These are phyloP conservation scores for Callocephalon fimbriatum DNA, from an alignment of 2,113 vertebrate genomes.

Conservation along the genomic window DNA sequence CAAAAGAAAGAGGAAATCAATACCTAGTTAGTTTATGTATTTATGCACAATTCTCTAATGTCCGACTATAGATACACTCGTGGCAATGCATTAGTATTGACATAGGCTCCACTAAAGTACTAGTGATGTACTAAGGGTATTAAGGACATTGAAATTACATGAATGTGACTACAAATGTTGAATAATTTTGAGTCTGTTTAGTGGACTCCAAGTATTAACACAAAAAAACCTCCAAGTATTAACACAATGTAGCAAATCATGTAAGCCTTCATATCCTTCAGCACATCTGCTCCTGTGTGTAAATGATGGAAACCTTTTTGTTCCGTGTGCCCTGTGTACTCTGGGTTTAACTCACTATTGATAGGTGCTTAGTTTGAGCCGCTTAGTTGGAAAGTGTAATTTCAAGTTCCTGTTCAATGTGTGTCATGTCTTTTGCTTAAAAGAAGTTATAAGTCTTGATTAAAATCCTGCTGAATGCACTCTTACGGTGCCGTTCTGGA, in stretches of 20 bases:
- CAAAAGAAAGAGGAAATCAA: slow-evolving; percentile 29
- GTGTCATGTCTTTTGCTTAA: not conserved
- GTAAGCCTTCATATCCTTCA: not conserved
- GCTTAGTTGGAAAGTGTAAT: not conserved
- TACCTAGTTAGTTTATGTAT: slow-evolving; percentile 22
- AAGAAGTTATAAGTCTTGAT: not conserved
- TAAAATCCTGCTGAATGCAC: not conserved
- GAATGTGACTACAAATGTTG: not conserved
- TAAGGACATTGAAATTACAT: not conserved
- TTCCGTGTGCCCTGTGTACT: not conserved
- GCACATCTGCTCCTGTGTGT: not conserved
- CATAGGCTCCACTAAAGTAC: not conserved
- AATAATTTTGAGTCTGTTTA: not conserved
- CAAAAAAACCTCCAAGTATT: not conserved
- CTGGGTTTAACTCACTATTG: not conserved
- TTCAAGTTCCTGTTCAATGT: not conserved
- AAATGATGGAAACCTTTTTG: not conserved
- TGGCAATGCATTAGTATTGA: not conserved
- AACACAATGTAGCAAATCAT: not conserved
- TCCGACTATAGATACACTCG: not conserved
- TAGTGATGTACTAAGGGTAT: not conserved
- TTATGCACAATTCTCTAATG: not conserved
- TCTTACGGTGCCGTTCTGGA: not conserved
- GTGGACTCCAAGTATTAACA: not conserved
- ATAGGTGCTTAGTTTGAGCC: not conserved